Conservation (phyloP, 2,888 invertebrate species). For the Cabera pusaria region DNA sequence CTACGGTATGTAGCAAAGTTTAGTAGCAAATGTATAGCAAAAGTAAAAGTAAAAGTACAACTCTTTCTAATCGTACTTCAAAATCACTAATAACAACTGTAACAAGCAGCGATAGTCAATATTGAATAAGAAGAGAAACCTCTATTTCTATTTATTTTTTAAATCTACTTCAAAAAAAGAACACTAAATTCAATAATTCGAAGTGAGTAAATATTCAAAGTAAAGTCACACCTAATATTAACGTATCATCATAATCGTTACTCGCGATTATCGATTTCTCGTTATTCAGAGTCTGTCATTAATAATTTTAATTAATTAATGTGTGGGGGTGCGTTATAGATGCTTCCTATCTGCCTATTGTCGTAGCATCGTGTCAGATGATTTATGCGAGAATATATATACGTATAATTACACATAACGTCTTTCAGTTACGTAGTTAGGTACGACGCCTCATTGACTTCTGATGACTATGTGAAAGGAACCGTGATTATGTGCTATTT, state of each 20-base stretch:
- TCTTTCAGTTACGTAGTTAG: constrained; percentile 32
- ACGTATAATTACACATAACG: constrained; percentile 5
- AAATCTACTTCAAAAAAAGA: no score
- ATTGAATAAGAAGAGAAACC: no score
- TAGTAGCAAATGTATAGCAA: no score
- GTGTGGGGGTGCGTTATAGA: constrained; percentile 34
- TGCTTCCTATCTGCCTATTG: constrained; percentile 33
- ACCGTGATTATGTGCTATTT: no score
- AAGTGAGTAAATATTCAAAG: no score
- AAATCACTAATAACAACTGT: no score
- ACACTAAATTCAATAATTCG: no score
- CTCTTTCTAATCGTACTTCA: no score
- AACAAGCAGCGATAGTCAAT: no score
- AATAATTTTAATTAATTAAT: constrained; percentile 80
- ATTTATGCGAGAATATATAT: constrained; percentile 60
- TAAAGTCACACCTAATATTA: constrained; percentile 2
- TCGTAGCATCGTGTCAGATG: constrained; percentile 54
- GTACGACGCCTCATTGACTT: constrained; percentile 70
- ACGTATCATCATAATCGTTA: constrained; percentile 23
- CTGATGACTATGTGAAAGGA: constrained; percentile 57
- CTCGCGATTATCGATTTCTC: constrained; percentile 65
- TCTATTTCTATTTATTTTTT: no score
- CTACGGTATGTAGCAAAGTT: no score
- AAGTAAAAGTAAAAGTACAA: no score
- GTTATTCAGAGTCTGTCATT: constrained; percentile 72